Evolutionary conservation across 2,797 vertebrate genomes (phyloP), one percentile per base, ranked within the genome.

Genomic region (Gymnocypris eckloni): DNA sequence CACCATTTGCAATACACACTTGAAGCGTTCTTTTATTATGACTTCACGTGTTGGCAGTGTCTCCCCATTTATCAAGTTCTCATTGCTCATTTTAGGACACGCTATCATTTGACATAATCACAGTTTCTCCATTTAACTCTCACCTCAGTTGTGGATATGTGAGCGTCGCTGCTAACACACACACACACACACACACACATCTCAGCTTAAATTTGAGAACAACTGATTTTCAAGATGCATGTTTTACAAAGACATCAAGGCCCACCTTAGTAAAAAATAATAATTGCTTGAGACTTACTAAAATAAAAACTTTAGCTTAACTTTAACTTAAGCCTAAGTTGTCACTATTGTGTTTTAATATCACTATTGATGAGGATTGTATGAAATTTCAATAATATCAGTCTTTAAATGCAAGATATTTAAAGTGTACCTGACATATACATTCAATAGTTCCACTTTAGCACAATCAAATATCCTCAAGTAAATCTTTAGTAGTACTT

Each of bases 31-130:
- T 39, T 70, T 70, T 70, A 20, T 70, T 28, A 28, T 20, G 66
- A 37, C 33, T 10, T 70, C 79, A 81, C 13, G n/a, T 7, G 13
- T 81, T 81, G 80, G 66, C 66, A 56, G 48, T 43, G 52, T 54
- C 13, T 81, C 18, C 48, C 22, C 48, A n/a, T 70, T 43, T 41
- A 54, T 81, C 64, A 39, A 81, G 79, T 54, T 81, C 45, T 70
- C 48, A 81, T 48, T 7, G 48, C 33, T 70, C 8, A 71, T 81
- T 81, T 70, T 43, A 54, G 66, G 67, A 52, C 22, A 52, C 79
- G 25, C 50, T 84, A 78, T 84, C 59, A 84, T 84, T 84, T 84
- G 11, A 71, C 83, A 84, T 69, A 84, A 84, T 70, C 50, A 79
- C 75, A 28, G 83, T 59, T 84, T 84, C 83, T 84, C 11, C 13